Percentiles rank a stretch among this genome's conserved stretches.
Evolutionary conservation across 1,140 invertebrate species (phyloP).

Genomic region (Leptoteleia sp.): DNA sequence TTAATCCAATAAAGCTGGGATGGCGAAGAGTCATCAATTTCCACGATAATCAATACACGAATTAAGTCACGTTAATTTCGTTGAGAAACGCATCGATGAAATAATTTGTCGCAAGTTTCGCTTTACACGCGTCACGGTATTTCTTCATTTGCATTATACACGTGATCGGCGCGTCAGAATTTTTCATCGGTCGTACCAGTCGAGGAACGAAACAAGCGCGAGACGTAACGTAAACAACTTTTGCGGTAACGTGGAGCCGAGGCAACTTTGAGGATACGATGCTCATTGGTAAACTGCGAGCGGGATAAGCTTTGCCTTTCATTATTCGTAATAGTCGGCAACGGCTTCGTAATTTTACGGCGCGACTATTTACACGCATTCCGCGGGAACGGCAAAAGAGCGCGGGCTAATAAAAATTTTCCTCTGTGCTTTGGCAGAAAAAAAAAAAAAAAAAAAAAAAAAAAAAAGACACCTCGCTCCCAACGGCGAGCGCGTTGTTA

Average conservation of each 20-base stretch:
- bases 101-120: slow-evolving; percentile 45
- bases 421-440: not conserved
- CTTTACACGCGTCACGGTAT: slow-evolving; percentile 25
- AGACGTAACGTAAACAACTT: slow-evolving; percentile 58
- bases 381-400: slow-evolving; percentile 17
- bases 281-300: slow-evolving; percentile 27
- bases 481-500: slow-evolving; percentile 16
- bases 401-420: slow-evolving; percentile 19
- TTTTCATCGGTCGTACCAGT: slow-evolving; percentile 25
- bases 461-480: no score
- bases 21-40: slow-evolving; percentile 27
- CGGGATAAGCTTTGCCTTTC: slow-evolving; percentile 24
- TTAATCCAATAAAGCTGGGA: no score
- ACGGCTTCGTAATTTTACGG: slow-evolving; percentile 34
- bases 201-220: slow-evolving; percentile 46
- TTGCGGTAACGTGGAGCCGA: slow-evolving; percentile 29
- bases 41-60: not conserved
- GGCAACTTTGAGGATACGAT: slow-evolving; percentile 32
- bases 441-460: no score
- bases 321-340: slow-evolving; percentile 45
- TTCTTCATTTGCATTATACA: slow-evolving; percentile 52
- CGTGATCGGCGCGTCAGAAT: slow-evolving; percentile 42
- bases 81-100: slow-evolving; percentile 22
- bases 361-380: slow-evolving; percentile 30
- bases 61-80: slow-evolving; percentile 22